These are phyloP conservation scores for Notothenia rossii DNA, from an alignment of 2,113 vertebrate species.

Conservation along the genomic window DNA sequence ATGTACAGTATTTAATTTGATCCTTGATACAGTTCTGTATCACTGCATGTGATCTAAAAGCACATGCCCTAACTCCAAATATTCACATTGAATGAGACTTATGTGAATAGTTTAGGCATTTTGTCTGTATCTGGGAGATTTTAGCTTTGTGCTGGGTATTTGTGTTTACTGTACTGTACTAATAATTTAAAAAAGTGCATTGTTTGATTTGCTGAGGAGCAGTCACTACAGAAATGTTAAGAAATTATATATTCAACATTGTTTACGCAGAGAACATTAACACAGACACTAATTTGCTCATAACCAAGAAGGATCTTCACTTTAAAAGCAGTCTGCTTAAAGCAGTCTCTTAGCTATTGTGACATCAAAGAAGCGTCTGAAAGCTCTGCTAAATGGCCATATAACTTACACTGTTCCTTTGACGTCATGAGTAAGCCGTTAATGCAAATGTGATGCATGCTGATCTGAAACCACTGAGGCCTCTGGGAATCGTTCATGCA, in stretches of 20 bases:
- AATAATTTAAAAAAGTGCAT: background rate
- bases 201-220: background rate
- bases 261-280: background rate
- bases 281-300: background rate
- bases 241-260: conserved; percentile 1
- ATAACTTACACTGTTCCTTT: background rate
- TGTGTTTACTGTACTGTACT: background rate
- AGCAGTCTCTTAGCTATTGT: conserved; percentile 2
- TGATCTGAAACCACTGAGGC: background rate
- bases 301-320: conserved; percentile 23
- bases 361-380: conserved; percentile 6
- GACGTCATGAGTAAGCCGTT: conserved; percentile 19
- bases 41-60: background rate
- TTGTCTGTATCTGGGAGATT: background rate
- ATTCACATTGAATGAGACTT: background rate
- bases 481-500: conserved; percentile 6
- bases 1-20: background rate
- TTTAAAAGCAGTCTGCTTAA: conserved; percentile 10
- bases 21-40: background rate
- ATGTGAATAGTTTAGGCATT: background rate
- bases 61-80: background rate
- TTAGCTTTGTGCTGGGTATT: no score
- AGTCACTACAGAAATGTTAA: conserved; percentile 2
- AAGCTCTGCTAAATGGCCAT: background rate
- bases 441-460: conserved; percentile 18